Evolutionary conservation across 2,797 vertebrate genomes (phyloP).

Genomic region (Pogonophryne albipinna): DNA sequence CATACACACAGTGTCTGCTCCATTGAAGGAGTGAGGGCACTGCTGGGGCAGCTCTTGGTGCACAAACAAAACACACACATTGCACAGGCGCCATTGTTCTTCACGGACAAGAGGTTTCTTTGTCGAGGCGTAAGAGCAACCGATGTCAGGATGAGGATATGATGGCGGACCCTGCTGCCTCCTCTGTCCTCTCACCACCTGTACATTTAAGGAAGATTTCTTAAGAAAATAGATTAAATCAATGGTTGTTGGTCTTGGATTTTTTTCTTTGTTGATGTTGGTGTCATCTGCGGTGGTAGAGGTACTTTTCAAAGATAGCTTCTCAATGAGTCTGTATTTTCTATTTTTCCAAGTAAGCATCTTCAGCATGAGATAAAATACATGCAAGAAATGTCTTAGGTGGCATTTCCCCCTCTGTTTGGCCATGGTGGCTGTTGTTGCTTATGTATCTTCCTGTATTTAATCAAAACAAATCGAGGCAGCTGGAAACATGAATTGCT

Average conservation of each 20-base stretch:
- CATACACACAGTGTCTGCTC: constrained; percentile 26
- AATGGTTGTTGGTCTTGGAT: not conserved
- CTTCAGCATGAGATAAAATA: constrained; percentile 1
- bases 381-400: not conserved
- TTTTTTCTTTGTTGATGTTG: not conserved
- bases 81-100: constrained; percentile 60
- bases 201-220: not conserved
- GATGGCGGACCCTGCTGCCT: constrained; percentile 29
- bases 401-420: constrained; percentile 29
- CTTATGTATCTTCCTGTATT: constrained; percentile 41
- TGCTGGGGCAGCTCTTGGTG: constrained; percentile 39
- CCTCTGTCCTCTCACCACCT: not conserved
- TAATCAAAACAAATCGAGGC: constrained; percentile 25
- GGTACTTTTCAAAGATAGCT: not conserved
- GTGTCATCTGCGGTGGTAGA: not conserved
- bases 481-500: constrained; percentile 35
- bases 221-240: not conserved
- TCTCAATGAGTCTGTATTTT: not conserved
- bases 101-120: constrained; percentile 70
- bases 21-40: constrained; percentile 48
- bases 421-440: constrained; percentile 4
- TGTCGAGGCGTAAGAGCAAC: constrained; percentile 53
- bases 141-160: constrained; percentile 39
- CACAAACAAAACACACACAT: constrained; percentile 52
- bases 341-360: too few species aligned